A percentile compares a stretch with the other conserved stretches of the same genome.
These are phyloP conservation scores for Oxycera nigricornis DNA, from an alignment of 2,888 invertebrate genomes.

Conservation along the genomic window DNA sequence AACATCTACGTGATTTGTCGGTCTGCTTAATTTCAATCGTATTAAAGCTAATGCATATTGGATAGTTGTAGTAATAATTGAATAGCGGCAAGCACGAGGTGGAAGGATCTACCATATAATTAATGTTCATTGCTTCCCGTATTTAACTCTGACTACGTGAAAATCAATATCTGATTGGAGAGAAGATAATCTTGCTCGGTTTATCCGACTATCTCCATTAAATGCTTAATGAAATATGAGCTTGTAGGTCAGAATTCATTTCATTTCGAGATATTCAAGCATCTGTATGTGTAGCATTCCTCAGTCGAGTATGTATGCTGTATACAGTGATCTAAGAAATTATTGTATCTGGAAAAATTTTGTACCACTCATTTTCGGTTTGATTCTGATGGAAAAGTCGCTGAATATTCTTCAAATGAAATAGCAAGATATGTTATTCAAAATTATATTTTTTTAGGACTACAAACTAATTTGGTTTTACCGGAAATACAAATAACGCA, in stretches of 20 bases:
- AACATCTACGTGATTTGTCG: not conserved
- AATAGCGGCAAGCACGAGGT: not conserved
- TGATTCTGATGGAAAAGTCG: too few species aligned
- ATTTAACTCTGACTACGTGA: not conserved
- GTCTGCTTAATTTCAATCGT: not conserved
- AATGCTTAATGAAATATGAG: slow-evolving; percentile 3
- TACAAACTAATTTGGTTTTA: too few species aligned
- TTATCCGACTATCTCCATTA: not conserved
- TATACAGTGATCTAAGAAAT: too few species aligned
- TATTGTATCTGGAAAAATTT: too few species aligned
- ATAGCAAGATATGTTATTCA: too few species aligned
- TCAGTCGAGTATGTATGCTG: too few species aligned
- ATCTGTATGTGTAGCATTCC: too few species aligned
- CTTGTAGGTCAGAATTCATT: not conserved
- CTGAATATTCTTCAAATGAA: too few species aligned
- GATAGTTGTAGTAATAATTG: not conserved
- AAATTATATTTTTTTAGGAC: too few species aligned
- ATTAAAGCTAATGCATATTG: slow-evolving; percentile 16
- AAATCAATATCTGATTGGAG: not conserved
- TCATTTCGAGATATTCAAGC: not conserved
- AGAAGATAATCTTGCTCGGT: not conserved
- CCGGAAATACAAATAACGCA: too few species aligned
- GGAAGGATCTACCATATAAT: not conserved
- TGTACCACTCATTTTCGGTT: too few species aligned
- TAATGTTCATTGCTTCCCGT: not conserved